These are phyloP conservation scores for Peromyscus californicus DNA, from an alignment of 2,113 vertebrate species.

Conservation along the genomic window DNA sequence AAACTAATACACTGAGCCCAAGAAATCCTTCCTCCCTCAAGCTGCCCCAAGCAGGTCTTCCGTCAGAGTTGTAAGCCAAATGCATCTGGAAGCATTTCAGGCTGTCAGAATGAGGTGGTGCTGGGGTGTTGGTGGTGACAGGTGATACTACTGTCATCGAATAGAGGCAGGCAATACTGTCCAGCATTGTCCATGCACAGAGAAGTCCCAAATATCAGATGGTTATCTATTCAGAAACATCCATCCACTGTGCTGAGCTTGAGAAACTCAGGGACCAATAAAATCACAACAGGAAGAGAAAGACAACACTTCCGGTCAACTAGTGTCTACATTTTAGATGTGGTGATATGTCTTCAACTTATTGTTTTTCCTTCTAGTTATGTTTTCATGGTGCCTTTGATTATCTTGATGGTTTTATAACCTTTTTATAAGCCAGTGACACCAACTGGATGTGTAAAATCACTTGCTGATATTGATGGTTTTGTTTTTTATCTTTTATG, in stretches of 20 bases:
- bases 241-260: not conserved
- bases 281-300: not conserved
- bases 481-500: not conserved
- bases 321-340: not conserved
- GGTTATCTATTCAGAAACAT: not conserved
- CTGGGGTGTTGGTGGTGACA: not conserved
- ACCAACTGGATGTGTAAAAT: conserved; percentile 21
- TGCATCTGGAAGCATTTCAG: not conserved
- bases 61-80: not conserved
- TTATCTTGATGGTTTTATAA: not conserved
- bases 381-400: not conserved
- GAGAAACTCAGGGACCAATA: not conserved
- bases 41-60: not conserved
- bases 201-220: not conserved
- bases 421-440: not conserved
- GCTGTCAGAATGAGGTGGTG: not conserved
- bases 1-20: not conserved
- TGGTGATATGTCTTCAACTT: not conserved
- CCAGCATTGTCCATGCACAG: not conserved
- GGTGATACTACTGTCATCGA: not conserved
- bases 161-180: not conserved
- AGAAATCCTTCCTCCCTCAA: not conserved
- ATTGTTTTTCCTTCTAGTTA: not conserved
- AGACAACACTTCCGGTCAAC: not conserved
- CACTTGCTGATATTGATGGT: not conserved